These are phyloP conservation scores for Brachirus orientalis DNA, from an alignment of 2,113 vertebrate species.

Conservation along the genomic window DNA sequence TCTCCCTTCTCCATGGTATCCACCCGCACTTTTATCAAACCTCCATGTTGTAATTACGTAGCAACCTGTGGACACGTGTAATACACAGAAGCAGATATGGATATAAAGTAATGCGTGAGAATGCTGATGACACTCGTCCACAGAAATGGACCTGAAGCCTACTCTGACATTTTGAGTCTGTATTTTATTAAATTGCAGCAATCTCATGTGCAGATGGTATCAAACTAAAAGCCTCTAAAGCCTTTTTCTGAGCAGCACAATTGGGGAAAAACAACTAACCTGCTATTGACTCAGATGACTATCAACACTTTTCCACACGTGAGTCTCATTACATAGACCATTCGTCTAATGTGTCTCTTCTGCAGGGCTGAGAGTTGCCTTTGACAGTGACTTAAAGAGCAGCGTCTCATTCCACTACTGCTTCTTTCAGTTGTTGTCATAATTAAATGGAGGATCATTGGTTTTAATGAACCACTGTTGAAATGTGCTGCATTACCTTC, in stretches of 20 bases:
- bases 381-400: conserved; percentile 34
- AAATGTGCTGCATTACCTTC: conserved; percentile 28
- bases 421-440: conserved; percentile 49
- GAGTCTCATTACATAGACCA: conserved; percentile 2
- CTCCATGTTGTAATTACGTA: conserved; percentile 54
- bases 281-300: conserved; percentile 1
- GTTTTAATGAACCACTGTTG: conserved; percentile 38
- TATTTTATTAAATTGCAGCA: conserved; percentile 37
- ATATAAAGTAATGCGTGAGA: background rate
- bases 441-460: conserved; percentile 31
- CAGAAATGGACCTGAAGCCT: conserved; percentile 1
- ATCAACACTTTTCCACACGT: conserved; percentile 8
- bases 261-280: conserved; percentile 6
- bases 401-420: conserved; percentile 7
- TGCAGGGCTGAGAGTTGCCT: conserved; percentile 12
- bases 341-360: conserved; percentile 22
- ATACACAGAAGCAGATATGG: conserved; percentile 9
- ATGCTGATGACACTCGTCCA: background rate
- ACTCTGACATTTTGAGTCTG: conserved; percentile 6
- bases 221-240: conserved; percentile 11
- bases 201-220: conserved; percentile 15
- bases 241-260: background rate
- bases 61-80: conserved; percentile 39
- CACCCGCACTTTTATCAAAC: conserved; percentile 30
- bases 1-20: conserved; percentile 34